A percentile compares a stretch with the other conserved stretches of the same genome.
Evolutionary conservation across 2,888 invertebrate genomes (phyloP).

Genomic region (Agrotis puta): DNA sequence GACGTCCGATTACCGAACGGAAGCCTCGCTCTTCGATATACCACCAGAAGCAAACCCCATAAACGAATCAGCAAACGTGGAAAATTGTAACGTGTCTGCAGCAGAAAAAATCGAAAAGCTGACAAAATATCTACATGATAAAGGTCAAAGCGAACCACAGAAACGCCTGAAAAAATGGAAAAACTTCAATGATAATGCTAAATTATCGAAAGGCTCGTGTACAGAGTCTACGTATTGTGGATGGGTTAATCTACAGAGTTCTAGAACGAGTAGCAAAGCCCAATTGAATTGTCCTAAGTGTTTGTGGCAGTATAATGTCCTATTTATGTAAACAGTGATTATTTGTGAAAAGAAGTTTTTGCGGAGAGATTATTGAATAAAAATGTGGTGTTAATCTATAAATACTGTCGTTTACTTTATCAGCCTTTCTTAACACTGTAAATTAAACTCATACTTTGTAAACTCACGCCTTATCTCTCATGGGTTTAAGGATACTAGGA

Average conservation of each 20-base stretch:
- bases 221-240: constrained; percentile 65
- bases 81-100: constrained; percentile 71
- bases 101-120: constrained; percentile 89
- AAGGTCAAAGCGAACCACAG: constrained; percentile 55
- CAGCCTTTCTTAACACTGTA: not conserved
- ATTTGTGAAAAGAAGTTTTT: constrained; percentile 76
- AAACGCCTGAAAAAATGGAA: constrained; percentile 82
- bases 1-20: constrained; percentile 79
- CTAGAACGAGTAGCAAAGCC: constrained; percentile 52
- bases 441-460: not conserved
- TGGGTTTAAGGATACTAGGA: no score
- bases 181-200: constrained; percentile 75
- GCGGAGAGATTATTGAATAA: constrained; percentile 77
- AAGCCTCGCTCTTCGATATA: constrained; percentile 69
- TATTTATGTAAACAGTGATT: constrained; percentile 81
- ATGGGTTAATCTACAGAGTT: constrained; percentile 78
- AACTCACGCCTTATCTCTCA: no score
- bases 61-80: constrained; percentile 74
- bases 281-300: constrained; percentile 82
- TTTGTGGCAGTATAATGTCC: constrained; percentile 87
- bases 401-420: constrained; percentile 36
- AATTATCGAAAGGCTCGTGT: constrained; percentile 65
- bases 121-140: constrained; percentile 83
- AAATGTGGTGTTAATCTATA: constrained; percentile 73
- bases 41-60: constrained; percentile 69